Base-by-base conservation (phyloP, 2,888 invertebrate genomes). In the Leptinotarsa peninsularis region DNA sequence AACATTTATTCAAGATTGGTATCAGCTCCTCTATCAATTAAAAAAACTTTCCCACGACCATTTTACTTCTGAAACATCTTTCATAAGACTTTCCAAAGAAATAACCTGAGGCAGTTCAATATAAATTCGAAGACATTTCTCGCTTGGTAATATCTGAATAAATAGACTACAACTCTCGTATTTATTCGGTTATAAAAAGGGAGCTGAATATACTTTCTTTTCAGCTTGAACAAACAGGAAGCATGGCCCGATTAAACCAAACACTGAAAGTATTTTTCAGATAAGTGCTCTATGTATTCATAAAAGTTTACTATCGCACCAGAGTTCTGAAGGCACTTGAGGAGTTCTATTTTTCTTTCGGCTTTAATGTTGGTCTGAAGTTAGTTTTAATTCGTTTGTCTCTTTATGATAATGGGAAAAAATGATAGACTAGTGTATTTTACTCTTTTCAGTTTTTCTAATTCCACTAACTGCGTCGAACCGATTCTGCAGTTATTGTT, bases 201-300 rank as follows among this genome's bases (percentile, higher is more conserved):
- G 23, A 21, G 23, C 58, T 14, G 58, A 58, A 58, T 58, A 15
- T 15, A 58, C 27, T 58, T 15, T 14, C 54, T 14, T 15, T 58
- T 58, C 58, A 23, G 58, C 58, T 58, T 5, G 58, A 58, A 10
- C 58, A 58, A 58, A 14, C 58, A 58, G 21, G 58, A 58, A 58
- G 23, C 58, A 58, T 58, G 23, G 23, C 58, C 23, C 15, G 23
- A 58, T 58, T 23, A 58, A 58, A 58, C 58, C 58, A 58, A 58
- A 58, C 58, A 15, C 58, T 58, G 27, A 17, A 58, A 58, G 58
- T 15, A 58, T 58, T 58, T 58, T 23, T 58, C 58, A 58, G 58
- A 58, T 58, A 58, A 58, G 23, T 58, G 58, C 58, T 58, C 58
- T 23, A 23, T 23, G 58, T 23, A 58, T 58, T 58, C 58, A 21